Evolutionary conservation across 2,797 vertebrate species (phyloP).

Genomic region (Syndactyla subalaris): DNA sequence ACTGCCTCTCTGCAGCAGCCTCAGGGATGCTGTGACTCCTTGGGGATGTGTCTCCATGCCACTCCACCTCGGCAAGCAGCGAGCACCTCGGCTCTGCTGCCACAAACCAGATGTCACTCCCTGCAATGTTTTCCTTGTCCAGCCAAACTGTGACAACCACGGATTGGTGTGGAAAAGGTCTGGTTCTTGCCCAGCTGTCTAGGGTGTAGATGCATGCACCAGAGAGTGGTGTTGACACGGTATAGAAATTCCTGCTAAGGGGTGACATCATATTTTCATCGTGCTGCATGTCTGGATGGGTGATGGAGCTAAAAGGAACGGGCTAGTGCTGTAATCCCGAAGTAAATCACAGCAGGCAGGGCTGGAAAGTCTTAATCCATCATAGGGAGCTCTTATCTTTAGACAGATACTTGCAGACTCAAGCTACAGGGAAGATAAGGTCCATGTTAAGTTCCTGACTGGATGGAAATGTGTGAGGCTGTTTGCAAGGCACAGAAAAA

Average conservation of each 20-base stretch:
- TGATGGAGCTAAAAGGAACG: neutral
- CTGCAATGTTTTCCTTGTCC: neutral
- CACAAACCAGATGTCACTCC: neutral
- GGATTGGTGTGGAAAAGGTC: neutral
- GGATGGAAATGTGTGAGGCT: neutral
- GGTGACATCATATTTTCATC: neutral
- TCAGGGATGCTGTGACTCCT: conserved; percentile 12
- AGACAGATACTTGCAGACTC: neutral
- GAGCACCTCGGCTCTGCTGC: neutral
- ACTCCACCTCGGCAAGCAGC: neutral
- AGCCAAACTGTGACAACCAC: neutral
- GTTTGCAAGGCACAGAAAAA: neutral
- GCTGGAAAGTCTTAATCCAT: conserved; percentile 40
- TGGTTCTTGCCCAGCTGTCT: neutral
- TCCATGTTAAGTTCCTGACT: neutral
- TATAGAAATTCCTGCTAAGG: neutral
- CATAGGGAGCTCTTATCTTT: conserved; percentile 12
- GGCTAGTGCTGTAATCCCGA: neutral
- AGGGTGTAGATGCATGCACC: neutral
- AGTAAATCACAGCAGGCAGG: conserved; percentile 45
- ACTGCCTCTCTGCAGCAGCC: neutral
- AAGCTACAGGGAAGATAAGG: conserved; percentile 9
- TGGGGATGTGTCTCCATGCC: neutral
- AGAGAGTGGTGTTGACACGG: neutral
- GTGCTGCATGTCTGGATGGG: neutral